phyloP scores from a whole-genome alignment of 2,888 invertebrate genomes.

The Lymantria monacha region DNA sequence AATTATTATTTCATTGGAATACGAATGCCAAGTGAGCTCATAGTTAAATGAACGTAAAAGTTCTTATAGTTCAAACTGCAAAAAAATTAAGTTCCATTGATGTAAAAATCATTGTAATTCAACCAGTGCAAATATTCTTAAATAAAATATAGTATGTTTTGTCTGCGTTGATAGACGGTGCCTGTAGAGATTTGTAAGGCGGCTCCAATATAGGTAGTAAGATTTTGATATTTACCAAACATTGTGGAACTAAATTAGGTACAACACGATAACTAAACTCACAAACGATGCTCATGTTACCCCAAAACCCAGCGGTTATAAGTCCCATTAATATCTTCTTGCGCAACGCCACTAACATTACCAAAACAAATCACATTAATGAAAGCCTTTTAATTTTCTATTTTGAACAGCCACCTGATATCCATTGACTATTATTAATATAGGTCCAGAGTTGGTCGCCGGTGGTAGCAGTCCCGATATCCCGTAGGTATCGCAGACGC shows the following conservation, averaged over 20 bases:
- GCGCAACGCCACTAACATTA: slow-evolving; percentile 63
- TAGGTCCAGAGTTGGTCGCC: slow-evolving; percentile 56
- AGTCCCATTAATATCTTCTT: slow-evolving; percentile 71
- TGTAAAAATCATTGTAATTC: too few relatives aligned
- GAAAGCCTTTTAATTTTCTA: slow-evolving; percentile 81
- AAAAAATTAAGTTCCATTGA: too few relatives aligned
- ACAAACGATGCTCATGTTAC: slow-evolving; percentile 63
- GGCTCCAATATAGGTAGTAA: too few relatives aligned
- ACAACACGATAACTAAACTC: slow-evolving; percentile 54
- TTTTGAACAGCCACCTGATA: slow-evolving; percentile 75
- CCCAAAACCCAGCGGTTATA: slow-evolving; percentile 64
- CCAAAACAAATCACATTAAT: slow-evolving; percentile 76
- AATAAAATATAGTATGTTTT: too few relatives aligned
- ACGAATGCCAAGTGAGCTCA: too few relatives aligned
- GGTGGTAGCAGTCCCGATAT: slow-evolving; percentile 67
- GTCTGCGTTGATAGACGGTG: too few relatives aligned
- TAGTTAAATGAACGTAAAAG: too few relatives aligned
- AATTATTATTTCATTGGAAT: too few relatives aligned
- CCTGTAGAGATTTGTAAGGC: too few relatives aligned
- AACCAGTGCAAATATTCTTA: too few relatives aligned
- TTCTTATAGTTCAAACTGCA: too few relatives aligned
- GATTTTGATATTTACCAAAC: too few relatives aligned
- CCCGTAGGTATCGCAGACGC: slow-evolving; percentile 60
- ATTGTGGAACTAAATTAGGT: slow-evolving; percentile 42
- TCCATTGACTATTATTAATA: slow-evolving; percentile 77